phyloP scores from a whole-genome alignment of 2,797 vertebrate genomes.

The Microctenopoma steveboyesi region DNA sequence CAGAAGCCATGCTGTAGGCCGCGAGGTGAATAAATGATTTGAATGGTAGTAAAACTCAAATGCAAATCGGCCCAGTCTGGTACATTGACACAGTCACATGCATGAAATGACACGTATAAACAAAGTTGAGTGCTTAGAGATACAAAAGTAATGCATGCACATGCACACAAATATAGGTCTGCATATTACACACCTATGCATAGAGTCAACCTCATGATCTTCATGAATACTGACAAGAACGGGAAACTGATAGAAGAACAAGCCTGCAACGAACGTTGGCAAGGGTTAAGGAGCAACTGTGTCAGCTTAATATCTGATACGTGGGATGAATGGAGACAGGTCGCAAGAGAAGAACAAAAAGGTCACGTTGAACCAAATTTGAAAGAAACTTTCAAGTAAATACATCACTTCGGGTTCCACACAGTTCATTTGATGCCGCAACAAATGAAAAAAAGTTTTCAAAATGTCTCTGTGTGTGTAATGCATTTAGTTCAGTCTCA shows the following conservation, averaged over 20 bases:
- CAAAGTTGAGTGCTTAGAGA: slow-evolving; percentile 58
- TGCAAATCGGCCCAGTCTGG: slow-evolving; percentile 65
- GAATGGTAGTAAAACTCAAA: slow-evolving; percentile 66
- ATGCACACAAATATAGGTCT: slow-evolving; percentile 16
- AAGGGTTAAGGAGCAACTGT: neutral
- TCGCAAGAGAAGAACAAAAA: neutral
- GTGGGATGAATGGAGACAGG: neutral
- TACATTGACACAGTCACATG: slow-evolving; percentile 48
- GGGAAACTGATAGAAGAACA: slow-evolving; percentile 31
- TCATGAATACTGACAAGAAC: slow-evolving; percentile 48
- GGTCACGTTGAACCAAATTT: neutral
- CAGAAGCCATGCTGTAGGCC: slow-evolving; percentile 60
- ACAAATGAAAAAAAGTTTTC: neutral
- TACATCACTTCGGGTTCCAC: too few species aligned
- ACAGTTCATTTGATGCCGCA: slow-evolving; percentile 6
- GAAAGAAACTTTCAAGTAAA: too few species aligned
- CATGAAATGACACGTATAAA: slow-evolving; percentile 60
- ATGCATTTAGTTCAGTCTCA: slow-evolving; percentile 59
- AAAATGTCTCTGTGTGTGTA: neutral
- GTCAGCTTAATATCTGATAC: slow-evolving; percentile 17
- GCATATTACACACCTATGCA: slow-evolving; percentile 35
- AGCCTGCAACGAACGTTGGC: slow-evolving; percentile 10
- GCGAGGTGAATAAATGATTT: slow-evolving; percentile 66
- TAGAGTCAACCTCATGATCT: slow-evolving; percentile 31
- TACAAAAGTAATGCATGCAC: slow-evolving; percentile 39